Evolutionary conservation across 2,888 invertebrate genomes (phyloP).

Genomic region (Baronia brevicornis): DNA sequence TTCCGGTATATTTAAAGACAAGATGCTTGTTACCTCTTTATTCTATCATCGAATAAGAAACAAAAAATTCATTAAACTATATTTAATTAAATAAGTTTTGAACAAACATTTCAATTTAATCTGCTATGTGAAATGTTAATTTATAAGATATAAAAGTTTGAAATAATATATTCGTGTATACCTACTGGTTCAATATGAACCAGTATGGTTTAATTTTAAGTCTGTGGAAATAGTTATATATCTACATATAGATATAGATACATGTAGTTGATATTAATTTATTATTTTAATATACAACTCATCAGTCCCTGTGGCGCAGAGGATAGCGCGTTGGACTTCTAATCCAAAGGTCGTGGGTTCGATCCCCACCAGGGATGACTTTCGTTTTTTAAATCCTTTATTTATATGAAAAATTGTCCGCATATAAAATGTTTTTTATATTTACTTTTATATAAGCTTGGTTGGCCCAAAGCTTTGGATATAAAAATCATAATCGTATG

Average conservation of each 20-base stretch:
- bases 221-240: too few species aligned
- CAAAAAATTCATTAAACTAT: not conserved
- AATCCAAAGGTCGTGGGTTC: slow-evolving; percentile 93
- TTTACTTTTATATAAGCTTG: not conserved
- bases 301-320: slow-evolving; percentile 88
- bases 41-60: slow-evolving; percentile 7
- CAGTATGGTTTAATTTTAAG: too few species aligned
- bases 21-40: slow-evolving; percentile 8
- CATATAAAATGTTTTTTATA: not conserved
- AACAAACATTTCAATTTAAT: too few species aligned
- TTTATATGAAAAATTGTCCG: too few species aligned
- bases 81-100: not conserved
- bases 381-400: not conserved
- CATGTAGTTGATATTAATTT: not conserved
- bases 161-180: too few species aligned
- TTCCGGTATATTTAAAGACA: slow-evolving; percentile 34
- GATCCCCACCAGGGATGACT: slow-evolving; percentile 91
- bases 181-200: too few species aligned
- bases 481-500: too few species aligned
- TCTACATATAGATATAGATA: too few species aligned
- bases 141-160: too few species aligned
- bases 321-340: slow-evolving; percentile 94
- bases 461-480: not conserved
- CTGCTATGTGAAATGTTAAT: too few species aligned
- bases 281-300: slow-evolving; percentile 27